Evolutionary conservation across 2,113 vertebrate species (phyloP), one percentile per base, ranked within the genome.

Genomic region (Petrocephalus zakoni): DNA sequence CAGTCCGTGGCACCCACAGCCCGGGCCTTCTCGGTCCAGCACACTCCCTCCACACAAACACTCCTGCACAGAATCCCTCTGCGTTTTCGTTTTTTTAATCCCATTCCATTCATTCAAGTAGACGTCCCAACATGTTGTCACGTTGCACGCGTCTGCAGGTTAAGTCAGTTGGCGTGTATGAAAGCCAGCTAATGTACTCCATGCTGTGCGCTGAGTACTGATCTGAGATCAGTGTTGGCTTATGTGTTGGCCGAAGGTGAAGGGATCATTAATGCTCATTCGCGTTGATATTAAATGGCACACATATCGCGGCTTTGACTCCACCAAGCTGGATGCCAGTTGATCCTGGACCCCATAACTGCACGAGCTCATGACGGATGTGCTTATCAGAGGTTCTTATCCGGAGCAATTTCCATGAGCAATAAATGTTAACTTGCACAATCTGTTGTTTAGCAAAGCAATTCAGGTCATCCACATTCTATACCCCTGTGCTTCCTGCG

Each of bases 91-190:
- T 83, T 83, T 83, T 83, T 49, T 49, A 47, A 46, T 83, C 46
- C 37, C 81, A 83, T 83, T 46, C 37, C 46, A 46, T 83, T 83
- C 81, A 83, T 83, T n/a, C 37, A 83, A 47, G 81, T n/a, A 83
- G 81, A 22, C 15, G 81, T 83, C 46, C 10, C 81, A 83, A 83
- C 81, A 83, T 49, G 81, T n/a, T 7, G 19, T 13, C 49, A 49
- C 37, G 19, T 83, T 83, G 81, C 37, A 49, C 81, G 22, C n/a
- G 81, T 49, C 81, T 83, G 22, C 46, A 22, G 46, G 81, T n/a
- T 49, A 42, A 78, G 72, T 78, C 34, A 78, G 72, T 34, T 13
- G 29, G 72, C 17, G 34, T 34, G 72, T 42, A 29, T 78, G 72
- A 78, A 78, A 78, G 72, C 17, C 72, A 78, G 34, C 34, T 78